Conservation (phyloP, 2,888 invertebrate species). For the Elmis aenea region DNA sequence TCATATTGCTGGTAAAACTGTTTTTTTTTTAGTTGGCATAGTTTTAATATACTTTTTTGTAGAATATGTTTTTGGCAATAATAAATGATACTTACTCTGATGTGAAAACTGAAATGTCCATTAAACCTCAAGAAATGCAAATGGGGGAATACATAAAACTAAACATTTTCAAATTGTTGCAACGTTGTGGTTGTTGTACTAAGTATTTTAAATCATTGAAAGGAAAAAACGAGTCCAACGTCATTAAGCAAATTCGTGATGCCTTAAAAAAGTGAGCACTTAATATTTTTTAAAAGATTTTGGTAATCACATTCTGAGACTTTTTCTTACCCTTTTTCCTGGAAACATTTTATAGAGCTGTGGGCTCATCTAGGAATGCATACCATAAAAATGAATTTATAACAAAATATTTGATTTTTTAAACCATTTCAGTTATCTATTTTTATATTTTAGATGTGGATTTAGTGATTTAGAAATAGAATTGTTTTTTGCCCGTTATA, state of each 20-base stretch:
- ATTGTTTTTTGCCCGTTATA: constrained; percentile 61
- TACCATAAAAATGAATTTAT: too few species aligned
- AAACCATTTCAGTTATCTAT: constrained; percentile 4
- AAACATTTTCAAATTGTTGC: constrained; percentile 51
- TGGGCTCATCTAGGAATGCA: too few species aligned
- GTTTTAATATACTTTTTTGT: constrained; percentile 17
- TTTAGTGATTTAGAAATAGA: constrained; percentile 62
- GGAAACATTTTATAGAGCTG: too few species aligned
- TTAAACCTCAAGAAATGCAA: constrained; percentile 48
- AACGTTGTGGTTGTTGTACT: constrained; percentile 40
- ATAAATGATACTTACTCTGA: constrained; percentile 73
- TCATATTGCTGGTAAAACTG: constrained; percentile 59
- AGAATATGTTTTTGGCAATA: constrained; percentile 79
- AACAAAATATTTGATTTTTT: too few species aligned
- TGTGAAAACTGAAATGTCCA: constrained; percentile 64
- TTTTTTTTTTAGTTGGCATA: constrained; percentile 3
- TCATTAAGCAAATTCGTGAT: constrained; percentile 35
- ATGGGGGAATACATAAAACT: constrained; percentile 56
- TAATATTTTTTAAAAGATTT: too few species aligned
- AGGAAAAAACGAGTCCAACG: constrained; percentile 31
- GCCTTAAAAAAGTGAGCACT: constrained; percentile 40
- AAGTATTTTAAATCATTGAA: constrained; percentile 19
- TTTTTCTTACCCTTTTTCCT: too few species aligned
- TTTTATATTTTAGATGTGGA: constrained; percentile 47
- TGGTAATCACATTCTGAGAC: too few species aligned